phyloP scores from a whole-genome alignment of 2,113 vertebrate genomes.

The Ciconia maguari region DNA sequence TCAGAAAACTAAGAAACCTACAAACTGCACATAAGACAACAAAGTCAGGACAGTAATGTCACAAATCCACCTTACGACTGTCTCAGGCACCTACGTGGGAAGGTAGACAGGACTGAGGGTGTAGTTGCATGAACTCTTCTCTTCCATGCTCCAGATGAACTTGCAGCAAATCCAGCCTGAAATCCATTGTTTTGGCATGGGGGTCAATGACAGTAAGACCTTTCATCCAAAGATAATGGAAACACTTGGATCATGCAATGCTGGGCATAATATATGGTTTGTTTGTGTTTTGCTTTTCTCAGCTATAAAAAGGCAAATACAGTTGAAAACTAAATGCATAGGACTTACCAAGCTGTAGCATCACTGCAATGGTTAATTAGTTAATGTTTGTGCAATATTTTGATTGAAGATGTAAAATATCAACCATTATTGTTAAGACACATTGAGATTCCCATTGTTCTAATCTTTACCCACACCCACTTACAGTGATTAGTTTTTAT shows the following conservation, averaged over 20 bases:
- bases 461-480: not conserved
- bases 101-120: not conserved
- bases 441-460: not conserved
- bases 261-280: not conserved
- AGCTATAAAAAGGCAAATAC: not conserved
- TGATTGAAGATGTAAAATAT: not conserved
- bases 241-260: not conserved
- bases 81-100: not conserved
- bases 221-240: not conserved
- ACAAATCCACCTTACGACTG: not conserved
- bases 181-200: not conserved
- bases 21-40: not conserved
- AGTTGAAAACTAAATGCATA: not conserved
- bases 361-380: not conserved
- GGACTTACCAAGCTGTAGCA: not conserved
- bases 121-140: not conserved
- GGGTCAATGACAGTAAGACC: not conserved
- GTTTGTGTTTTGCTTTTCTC: not conserved
- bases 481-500: conserved; percentile 15
- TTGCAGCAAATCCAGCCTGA: not conserved
- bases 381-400: not conserved
- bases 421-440: not conserved
- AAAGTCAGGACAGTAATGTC: not conserved
- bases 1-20: not conserved
- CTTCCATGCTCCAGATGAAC: not conserved